Conservation (phyloP, 2,888 invertebrate genomes). For the Ornithoptera priamus region DNA sequence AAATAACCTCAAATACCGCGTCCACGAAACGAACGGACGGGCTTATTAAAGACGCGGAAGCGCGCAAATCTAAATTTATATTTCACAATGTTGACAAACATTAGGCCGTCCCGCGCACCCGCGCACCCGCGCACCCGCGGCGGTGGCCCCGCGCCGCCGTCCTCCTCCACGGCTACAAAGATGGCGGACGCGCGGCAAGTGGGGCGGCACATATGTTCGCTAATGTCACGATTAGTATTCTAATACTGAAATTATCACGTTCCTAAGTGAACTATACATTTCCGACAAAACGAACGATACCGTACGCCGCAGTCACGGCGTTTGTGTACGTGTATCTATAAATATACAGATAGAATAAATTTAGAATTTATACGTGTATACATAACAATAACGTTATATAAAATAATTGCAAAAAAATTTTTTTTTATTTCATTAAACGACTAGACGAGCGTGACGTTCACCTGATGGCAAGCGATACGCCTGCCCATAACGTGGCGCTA, state of each 20-base stretch:
- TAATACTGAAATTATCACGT: slow-evolving; percentile 15
- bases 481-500: too few species aligned
- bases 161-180: slow-evolving; percentile 38
- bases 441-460: too few species aligned
- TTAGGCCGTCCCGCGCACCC: slow-evolving; percentile 43
- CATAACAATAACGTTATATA: too few species aligned
- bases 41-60: slow-evolving; percentile 39
- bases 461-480: too few species aligned
- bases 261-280: not conserved
- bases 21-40: slow-evolving; percentile 3
- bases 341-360: not conserved
- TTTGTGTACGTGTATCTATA: not conserved
- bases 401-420: too few species aligned
- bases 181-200: slow-evolving; percentile 34
- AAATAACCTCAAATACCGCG: slow-evolving; percentile 7
- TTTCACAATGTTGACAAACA: slow-evolving; percentile 63
- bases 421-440: too few species aligned
- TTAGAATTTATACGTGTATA: too few species aligned
- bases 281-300: not conserved
- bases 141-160: too few species aligned
- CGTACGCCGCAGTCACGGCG: not conserved
- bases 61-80: slow-evolving; percentile 55
- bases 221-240: slow-evolving; percentile 24
- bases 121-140: slow-evolving; percentile 42
- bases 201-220: slow-evolving; percentile 33